phyloP scores from a whole-genome alignment of 2,888 invertebrate species.

The Phragmatobia fuliginosa region DNA sequence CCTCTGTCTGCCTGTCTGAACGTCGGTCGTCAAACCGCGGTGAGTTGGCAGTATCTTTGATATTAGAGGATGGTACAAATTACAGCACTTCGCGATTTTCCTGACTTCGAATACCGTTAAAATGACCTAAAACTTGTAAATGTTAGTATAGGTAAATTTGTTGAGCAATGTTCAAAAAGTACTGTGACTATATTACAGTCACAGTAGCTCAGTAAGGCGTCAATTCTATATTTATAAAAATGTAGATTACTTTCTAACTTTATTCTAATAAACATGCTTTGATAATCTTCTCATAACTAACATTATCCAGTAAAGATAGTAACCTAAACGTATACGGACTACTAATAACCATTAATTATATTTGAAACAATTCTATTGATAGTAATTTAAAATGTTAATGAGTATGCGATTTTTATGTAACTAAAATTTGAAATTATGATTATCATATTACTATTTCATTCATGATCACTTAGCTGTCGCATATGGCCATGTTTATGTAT shows the following conservation, averaged over 20 bases:
- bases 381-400: neutral
- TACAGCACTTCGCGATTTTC: conserved; percentile 31
- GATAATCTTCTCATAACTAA: no score
- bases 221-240: no score
- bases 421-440: neutral
- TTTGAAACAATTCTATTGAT: no score
- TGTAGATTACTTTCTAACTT: neutral
- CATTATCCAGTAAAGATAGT: no score
- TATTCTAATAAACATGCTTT: neutral
- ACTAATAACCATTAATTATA: no score
- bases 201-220: no score
- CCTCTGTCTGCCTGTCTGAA: conserved; percentile 50
- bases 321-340: no score
- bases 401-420: neutral
- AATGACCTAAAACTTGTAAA: neutral
- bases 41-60: conserved; percentile 74
- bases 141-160: neutral
- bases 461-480: neutral
- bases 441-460: neutral
- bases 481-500: neutral
- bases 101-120: neutral
- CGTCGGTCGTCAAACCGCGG: conserved; percentile 60
- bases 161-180: neutral
- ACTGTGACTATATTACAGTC: no score
- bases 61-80: conserved; percentile 47